These are phyloP conservation scores for Trachymyrmex cornetzi DNA, from an alignment of 1,140 invertebrate species.

Conservation along the genomic window DNA sequence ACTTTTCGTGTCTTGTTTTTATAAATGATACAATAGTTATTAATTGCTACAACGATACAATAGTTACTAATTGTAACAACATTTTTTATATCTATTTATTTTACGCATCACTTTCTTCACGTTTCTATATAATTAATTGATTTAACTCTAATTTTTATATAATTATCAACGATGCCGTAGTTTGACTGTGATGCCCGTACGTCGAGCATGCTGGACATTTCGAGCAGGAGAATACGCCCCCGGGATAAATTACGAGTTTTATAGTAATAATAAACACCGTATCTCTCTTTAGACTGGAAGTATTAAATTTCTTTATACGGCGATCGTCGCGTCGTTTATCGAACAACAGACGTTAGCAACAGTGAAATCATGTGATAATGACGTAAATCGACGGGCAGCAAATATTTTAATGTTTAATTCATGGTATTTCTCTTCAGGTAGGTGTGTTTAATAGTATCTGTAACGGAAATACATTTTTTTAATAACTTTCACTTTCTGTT, in stretches of 20 bases:
- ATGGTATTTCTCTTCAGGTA: background rate
- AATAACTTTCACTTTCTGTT: background rate
- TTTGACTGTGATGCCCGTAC: background rate
- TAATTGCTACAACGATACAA: background rate
- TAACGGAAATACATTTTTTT: background rate
- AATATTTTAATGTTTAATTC: constrained; percentile 22
- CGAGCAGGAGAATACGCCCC: constrained; percentile 41
- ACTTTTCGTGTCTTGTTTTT: background rate
- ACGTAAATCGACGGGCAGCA: constrained; percentile 13
- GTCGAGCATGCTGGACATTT: constrained; percentile 26
- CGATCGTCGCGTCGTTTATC: constrained; percentile 31
- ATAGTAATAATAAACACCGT: constrained; percentile 38
- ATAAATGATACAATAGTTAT: background rate
- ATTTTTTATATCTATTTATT: background rate
- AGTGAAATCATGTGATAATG: constrained; percentile 35
- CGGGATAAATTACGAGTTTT: constrained; percentile 55
- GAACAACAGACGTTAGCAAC: constrained; percentile 38
- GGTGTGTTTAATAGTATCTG: background rate
- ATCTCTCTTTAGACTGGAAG: constrained; percentile 44
- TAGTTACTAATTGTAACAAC: background rate
- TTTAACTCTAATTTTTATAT: constrained; percentile 3
- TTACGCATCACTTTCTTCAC: background rate
- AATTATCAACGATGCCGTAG: background rate
- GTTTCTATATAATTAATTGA: background rate
- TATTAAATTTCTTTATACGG: constrained; percentile 36